Conservation (phyloP, 2,113 vertebrate genomes). For the Proterorhinus semilunaris region DNA sequence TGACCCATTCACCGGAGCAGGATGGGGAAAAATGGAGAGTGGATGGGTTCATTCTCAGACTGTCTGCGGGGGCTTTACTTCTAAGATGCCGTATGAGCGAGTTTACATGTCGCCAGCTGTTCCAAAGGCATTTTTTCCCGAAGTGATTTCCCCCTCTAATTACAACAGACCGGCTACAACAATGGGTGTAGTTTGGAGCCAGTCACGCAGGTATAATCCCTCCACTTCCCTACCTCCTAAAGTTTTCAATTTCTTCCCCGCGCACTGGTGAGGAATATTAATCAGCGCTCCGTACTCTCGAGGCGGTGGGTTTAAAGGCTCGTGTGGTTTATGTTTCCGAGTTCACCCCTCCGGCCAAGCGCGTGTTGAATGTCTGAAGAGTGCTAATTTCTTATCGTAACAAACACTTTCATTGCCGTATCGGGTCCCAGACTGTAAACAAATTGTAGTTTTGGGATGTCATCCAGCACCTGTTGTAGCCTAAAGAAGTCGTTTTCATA, state of each 20-base stretch:
- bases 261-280: slow-evolving; percentile 67
- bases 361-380: slow-evolving; percentile 22
- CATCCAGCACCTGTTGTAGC: slow-evolving; percentile 19
- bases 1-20: slow-evolving; percentile 18
- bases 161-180: slow-evolving; percentile 70
- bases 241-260: slow-evolving; percentile 73
- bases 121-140: slow-evolving; percentile 65
- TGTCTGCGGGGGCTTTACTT: slow-evolving; percentile 46
- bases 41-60: slow-evolving; percentile 26
- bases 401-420: slow-evolving; percentile 35
- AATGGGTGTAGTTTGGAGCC: slow-evolving; percentile 74
- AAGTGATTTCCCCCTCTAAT: slow-evolving; percentile 78
- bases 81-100: slow-evolving; percentile 57
- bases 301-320: slow-evolving; percentile 44
- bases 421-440: slow-evolving; percentile 33
- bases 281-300: slow-evolving; percentile 58
- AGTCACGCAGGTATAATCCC: slow-evolving; percentile 78
- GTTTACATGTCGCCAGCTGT: slow-evolving; percentile 66
- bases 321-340: slow-evolving; percentile 46
- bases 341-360: slow-evolving; percentile 28
- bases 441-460: slow-evolving; percentile 38
- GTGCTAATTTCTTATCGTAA: slow-evolving; percentile 27
- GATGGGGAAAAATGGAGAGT: background rate
- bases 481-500: slow-evolving; percentile 26
- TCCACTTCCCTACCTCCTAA: slow-evolving; percentile 61